phyloP scores from a whole-genome alignment of 2,888 invertebrate species.

The Trachelus stipa region DNA sequence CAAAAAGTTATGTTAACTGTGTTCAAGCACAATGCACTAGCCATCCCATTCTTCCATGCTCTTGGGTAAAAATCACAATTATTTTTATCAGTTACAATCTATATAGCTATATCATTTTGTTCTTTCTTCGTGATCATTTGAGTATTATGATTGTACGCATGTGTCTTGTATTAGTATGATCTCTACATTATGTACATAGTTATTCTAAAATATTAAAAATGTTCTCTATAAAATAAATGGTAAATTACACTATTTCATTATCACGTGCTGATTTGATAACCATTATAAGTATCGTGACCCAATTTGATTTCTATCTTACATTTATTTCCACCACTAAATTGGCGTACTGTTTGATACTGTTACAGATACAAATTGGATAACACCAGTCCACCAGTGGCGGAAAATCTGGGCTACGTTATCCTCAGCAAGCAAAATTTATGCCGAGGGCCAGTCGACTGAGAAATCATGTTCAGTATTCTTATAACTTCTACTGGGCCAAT shows the following conservation, averaged over 20 bases:
- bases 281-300: too few relatives aligned
- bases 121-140: too few relatives aligned
- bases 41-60: slow-evolving; percentile 80
- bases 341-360: slow-evolving; percentile 33
- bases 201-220: too few relatives aligned
- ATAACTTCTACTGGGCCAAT: too few relatives aligned
- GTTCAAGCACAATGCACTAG: slow-evolving; percentile 81
- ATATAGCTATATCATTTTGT: too few relatives aligned
- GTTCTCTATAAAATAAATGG: too few relatives aligned
- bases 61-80: slow-evolving; percentile 71
- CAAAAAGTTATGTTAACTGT: slow-evolving; percentile 85
- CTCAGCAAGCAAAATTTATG: slow-evolving; percentile 50
- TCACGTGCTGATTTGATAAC: too few relatives aligned
- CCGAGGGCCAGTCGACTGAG: background rate
- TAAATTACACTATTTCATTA: too few relatives aligned
- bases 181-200: too few relatives aligned
- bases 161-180: too few relatives aligned
- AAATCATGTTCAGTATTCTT: background rate
- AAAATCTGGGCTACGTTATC: slow-evolving; percentile 55
- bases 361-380: slow-evolving; percentile 75
- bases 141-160: too few relatives aligned
- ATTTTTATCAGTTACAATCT: background rate
- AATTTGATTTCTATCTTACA: slow-evolving; percentile 9
- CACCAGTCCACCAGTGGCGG: slow-evolving; percentile 70
- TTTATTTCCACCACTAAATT: slow-evolving; percentile 10